phyloP scores from a whole-genome alignment of 2,797 vertebrate species.

The Alosa sapidissima region DNA sequence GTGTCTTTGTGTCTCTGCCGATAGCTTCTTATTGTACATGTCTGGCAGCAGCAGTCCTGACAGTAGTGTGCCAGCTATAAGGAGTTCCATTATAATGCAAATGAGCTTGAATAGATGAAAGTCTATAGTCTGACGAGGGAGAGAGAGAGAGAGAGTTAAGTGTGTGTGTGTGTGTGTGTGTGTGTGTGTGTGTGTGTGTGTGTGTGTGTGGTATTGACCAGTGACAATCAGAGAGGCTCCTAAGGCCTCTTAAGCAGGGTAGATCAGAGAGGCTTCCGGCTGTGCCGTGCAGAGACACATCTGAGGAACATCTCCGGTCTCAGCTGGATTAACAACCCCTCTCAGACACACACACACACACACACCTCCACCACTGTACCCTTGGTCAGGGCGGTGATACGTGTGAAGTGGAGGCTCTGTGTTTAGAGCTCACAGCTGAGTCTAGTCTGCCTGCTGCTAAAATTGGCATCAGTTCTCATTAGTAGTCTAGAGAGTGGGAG shows the following conservation, averaged over 20 bases:
- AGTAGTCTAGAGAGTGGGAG: neutral
- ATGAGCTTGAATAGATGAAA: neutral
- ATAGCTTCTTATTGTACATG: neutral
- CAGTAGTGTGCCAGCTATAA: conserved; percentile 2
- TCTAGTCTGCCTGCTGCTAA: neutral
- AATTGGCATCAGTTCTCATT: conserved; percentile 13
- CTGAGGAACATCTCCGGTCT: neutral
- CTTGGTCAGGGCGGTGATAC: neutral
- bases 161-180: neutral
- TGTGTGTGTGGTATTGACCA: neutral
- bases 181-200: neutral
- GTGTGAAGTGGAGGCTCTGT: conserved; percentile 2
- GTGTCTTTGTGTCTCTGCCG: neutral
- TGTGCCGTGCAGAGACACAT: neutral
- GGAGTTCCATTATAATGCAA: neutral
- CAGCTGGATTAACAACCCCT: neutral
- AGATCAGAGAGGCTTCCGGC: neutral
- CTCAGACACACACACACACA: neutral
- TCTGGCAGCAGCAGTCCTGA: neutral
- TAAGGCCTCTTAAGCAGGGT: neutral
- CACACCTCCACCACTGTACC: neutral
- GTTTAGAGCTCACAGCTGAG: neutral
- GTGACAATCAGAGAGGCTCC: neutral
- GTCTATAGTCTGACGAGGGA: neutral
- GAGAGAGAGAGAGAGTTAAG: too few relatives aligned